These are phyloP conservation scores for Myzus persicae DNA, from an alignment of 1,140 invertebrate genomes.

Conservation along the genomic window DNA sequence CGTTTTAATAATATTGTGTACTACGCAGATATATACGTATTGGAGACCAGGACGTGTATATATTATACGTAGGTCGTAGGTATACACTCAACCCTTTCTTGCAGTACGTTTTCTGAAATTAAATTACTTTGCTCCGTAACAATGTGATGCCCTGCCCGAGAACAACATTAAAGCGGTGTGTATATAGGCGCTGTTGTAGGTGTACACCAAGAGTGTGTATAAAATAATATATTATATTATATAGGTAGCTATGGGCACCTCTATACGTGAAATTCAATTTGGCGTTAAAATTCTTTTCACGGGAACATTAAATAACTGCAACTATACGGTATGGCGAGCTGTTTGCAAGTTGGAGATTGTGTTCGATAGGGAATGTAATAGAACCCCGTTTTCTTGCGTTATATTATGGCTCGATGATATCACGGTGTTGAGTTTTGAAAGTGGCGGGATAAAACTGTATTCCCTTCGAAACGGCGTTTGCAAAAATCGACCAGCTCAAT, in stretches of 20 bases:
- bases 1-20: background rate
- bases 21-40: background rate
- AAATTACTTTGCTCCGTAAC: background rate
- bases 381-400: background rate
- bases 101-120: conserved; percentile 31
- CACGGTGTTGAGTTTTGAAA: background rate
- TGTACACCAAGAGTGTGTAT: background rate
- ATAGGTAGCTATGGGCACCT: background rate
- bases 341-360: background rate
- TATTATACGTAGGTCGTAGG: background rate
- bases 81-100: background rate
- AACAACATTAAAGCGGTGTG: background rate
- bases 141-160: background rate
- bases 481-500: background rate
- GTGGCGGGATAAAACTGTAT: background rate
- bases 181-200: background rate
- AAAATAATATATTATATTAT: conserved; percentile 12
- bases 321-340: background rate
- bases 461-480: background rate
- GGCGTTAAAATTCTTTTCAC: conserved; percentile 16
- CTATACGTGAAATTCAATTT: background rate
- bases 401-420: background rate
- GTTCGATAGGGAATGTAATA: background rate
- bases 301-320: conserved; percentile 14
- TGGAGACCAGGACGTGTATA: background rate